phyloP scores from a whole-genome alignment of 2,113 vertebrate genomes.

The Myanophis thanlyinensis region DNA sequence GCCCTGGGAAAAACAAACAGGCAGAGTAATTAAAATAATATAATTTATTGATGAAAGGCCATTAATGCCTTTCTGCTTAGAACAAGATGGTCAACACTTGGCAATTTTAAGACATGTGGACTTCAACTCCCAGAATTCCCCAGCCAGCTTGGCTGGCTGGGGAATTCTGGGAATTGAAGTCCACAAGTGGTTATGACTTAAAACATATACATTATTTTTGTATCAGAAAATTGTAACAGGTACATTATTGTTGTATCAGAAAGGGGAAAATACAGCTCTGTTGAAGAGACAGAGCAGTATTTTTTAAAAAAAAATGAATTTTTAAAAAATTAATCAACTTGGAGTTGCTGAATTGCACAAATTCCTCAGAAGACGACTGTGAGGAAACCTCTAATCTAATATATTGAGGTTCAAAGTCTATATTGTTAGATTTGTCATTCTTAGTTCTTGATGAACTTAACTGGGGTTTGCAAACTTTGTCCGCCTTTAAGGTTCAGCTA shows the following conservation, averaged over 20 bases:
- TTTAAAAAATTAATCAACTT: background rate
- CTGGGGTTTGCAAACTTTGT: background rate
- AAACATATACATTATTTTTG: too few relatives aligned
- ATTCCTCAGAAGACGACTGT: background rate
- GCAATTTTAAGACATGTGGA: background rate
- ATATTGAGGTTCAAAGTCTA: background rate
- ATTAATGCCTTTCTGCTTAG: background rate
- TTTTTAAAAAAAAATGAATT: background rate
- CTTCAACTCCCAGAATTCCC: too few relatives aligned
- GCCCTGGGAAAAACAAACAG: background rate
- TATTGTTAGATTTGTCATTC: background rate
- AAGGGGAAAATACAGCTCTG: background rate
- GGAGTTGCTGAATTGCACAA: background rate
- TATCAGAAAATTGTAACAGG: too few relatives aligned
- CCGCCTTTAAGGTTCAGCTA: background rate
- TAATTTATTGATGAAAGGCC: background rate
- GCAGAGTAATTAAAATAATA: background rate
- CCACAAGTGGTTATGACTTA: too few relatives aligned
- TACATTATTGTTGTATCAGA: background rate
- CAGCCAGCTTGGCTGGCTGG: too few relatives aligned
- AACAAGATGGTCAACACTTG: background rate
- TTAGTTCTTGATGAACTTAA: background rate
- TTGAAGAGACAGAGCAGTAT: background rate
- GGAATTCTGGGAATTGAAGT: background rate
- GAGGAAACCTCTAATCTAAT: background rate